A percentile compares a stretch with the other conserved stretches of the same genome.
These are phyloP conservation scores for Aplysina aerophoba DNA, from an alignment of 37 sponge, comb jelly and placozoan species.

Conservation along the genomic window DNA sequence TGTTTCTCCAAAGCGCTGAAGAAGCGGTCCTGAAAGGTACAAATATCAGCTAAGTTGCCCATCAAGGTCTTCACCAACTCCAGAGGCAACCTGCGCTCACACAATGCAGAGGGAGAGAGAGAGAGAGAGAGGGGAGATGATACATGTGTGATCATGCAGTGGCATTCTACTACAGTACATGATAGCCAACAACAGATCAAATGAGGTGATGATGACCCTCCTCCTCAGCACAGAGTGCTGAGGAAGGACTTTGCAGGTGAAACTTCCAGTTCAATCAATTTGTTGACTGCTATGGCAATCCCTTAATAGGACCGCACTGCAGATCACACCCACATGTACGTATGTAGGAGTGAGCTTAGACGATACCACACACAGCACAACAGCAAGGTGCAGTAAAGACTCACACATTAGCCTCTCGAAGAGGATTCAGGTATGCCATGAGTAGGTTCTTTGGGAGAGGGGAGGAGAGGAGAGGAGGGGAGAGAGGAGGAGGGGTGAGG, in stretches of 20 bases:
- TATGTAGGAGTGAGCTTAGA: background rate
- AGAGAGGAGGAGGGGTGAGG: too few relatives aligned
- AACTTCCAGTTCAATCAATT: too few relatives aligned
- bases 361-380: background rate
- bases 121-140: too few relatives aligned
- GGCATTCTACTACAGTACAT: too few relatives aligned
- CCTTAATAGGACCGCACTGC: too few relatives aligned
- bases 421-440: constrained; percentile 60
- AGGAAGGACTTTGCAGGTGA: too few relatives aligned
- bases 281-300: too few relatives aligned
- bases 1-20: constrained; percentile 55
- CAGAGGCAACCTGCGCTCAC: constrained; percentile 30
- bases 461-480: background rate
- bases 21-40: constrained; percentile 66
- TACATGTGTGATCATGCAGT: too few relatives aligned
- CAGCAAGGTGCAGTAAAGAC: background rate
- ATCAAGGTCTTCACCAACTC: constrained; percentile 55
- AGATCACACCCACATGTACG: background rate
- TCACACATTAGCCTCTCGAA: constrained; percentile 73
- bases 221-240: too few relatives aligned
- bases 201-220: too few relatives aligned
- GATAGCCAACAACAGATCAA: too few relatives aligned
- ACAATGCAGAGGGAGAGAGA: too few relatives aligned
- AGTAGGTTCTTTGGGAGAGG: constrained; percentile 56
- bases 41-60: constrained; percentile 70